Evolutionary conservation across 2,113 vertebrate species (phyloP), one percentile per base, ranked within the genome.

Genomic region (Petromus typicus): DNA sequence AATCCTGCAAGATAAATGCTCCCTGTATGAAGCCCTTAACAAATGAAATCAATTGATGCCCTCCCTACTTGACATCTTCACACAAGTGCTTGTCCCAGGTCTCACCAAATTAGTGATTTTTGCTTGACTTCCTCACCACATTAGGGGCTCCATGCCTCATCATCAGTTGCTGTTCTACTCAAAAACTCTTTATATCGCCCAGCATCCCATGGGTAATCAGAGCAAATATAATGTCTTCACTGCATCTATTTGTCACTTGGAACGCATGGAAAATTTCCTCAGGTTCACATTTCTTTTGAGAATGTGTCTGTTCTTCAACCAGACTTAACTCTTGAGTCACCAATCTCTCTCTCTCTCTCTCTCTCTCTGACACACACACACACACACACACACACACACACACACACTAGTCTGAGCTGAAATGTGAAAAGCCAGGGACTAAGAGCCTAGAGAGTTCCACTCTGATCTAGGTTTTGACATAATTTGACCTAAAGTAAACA

Each of bases 181-280:
- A 73, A 86, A 97, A 59, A 56, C 45, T 67, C 85, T 93, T 95
- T 78, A 57, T 84, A 90, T 88, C 76, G 59, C 92, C 93, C 90
- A 82, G 71, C 85, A 67, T 90, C 95, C 95, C 88, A 23, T 90
- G 95, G 90, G 95, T 95, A 97, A 97, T 97, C 96, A 96, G 82
- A 97, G 88, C n/a, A 97, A 95, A 97, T 93, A 75, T 71, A 97
- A 95, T 95, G 90, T 93, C 94, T 96, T 95, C 79, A 92, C 95
- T 69, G 81, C 88, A 43, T 79, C 85, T 95, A 75, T 95, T 93
- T 95, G 81, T 96, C 89, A 97, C 79, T 96, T 88, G 92, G 90
- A 95, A 96, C 67, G 90, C 86, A 78, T 61, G 86, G 92, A 95
- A 96, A 93, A 88, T 93, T 82, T 82, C 87, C 78, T 93, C 91